A percentile compares a stretch with the other conserved stretches of the same genome.
Conservation (phyloP, 2,888 invertebrate species). For the Sesia apiformis region DNA sequence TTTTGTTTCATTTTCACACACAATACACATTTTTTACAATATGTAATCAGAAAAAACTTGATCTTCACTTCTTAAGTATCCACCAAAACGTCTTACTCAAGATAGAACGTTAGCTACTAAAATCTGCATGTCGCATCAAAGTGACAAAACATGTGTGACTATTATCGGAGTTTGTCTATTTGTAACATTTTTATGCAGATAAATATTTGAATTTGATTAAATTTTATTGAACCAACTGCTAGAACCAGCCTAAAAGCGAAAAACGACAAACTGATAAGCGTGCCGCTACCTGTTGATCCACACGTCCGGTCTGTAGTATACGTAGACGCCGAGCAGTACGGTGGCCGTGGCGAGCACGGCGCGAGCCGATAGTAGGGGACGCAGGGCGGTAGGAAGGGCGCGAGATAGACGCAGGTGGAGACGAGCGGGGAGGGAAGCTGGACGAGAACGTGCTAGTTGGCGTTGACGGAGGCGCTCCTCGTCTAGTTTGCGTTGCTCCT, state of each 20-base stretch:
- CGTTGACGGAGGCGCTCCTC: conserved; percentile 68
- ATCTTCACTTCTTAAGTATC: no score
- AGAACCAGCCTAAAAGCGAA: conserved; percentile 30
- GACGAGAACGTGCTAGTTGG: conserved; percentile 34
- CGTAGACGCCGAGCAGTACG: conserved; percentile 73
- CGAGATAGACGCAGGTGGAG: conserved; percentile 22
- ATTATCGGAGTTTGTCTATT: no score
- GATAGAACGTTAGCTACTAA: no score
- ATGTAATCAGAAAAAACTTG: no score
- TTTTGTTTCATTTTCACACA: no score
- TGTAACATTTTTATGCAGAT: no score
- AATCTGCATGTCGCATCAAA: no score
- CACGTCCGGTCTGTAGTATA: conserved; percentile 72
- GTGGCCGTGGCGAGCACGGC: conserved; percentile 71
- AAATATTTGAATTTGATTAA: no score
- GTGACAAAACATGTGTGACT: no score
- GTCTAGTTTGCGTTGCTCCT: conserved; percentile 73
- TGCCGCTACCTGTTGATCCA: conserved; percentile 58
- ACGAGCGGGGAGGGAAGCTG: conserved; percentile 3
- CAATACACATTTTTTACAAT: no score
- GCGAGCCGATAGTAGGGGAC: conserved; percentile 55
- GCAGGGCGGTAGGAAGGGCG: conserved; percentile 37
- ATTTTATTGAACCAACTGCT: no score
- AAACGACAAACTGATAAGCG: conserved; percentile 58
- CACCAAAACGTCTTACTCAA: no score